phyloP scores from a whole-genome alignment of 2,888 invertebrate species.

The Pollenia labialis region DNA sequence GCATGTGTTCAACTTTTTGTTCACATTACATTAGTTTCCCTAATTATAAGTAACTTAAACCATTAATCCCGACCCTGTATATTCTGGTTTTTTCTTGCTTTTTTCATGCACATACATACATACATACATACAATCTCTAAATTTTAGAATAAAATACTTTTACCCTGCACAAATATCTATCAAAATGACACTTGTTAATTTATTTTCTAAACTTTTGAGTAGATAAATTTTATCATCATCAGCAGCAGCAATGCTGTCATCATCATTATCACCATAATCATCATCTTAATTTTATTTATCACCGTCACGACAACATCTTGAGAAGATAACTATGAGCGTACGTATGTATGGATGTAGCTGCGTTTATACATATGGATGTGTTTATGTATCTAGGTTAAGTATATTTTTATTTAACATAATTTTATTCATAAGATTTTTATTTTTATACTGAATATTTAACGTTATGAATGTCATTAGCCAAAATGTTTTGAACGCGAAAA shows the following conservation, averaged over 20 bases:
- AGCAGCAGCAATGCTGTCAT: neutral
- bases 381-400: constrained; percentile 55
- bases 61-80: too few relatives aligned
- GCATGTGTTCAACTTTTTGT: too few relatives aligned
- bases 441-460: neutral
- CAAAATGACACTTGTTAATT: constrained; percentile 21
- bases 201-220: neutral
- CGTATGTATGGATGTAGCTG: neutral
- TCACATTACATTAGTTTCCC: too few relatives aligned
- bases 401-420: constrained; percentile 57
- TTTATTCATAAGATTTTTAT: constrained; percentile 51
- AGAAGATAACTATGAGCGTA: constrained; percentile 22
- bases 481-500: too few relatives aligned
- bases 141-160: neutral
- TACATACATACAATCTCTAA: too few relatives aligned
- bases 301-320: constrained; percentile 49
- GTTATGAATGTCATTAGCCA: too few relatives aligned
- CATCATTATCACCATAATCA: constrained; percentile 6
- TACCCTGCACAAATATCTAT: neutral
- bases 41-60: too few relatives aligned
- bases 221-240: neutral
- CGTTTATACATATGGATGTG: too few relatives aligned
- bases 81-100: too few relatives aligned
- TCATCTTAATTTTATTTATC: constrained; percentile 6
- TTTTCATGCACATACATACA: too few relatives aligned